Base-by-base conservation (phyloP, 1,140 invertebrate genomes). In the Drosophila pruinosa region DNA sequence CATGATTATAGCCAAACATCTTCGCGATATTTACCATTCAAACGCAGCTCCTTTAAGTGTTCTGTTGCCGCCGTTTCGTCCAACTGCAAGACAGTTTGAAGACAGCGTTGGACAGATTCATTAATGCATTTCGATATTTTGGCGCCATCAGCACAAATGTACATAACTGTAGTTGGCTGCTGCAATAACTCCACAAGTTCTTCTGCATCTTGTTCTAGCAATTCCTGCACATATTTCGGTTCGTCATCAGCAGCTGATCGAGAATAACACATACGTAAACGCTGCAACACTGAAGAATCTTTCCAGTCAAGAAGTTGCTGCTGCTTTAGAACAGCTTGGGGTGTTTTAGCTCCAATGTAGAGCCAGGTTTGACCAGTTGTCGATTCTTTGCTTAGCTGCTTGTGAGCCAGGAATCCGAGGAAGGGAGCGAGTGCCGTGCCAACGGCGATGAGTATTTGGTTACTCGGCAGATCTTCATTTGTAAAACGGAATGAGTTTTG, bases 381-480 rank as follows among this genome's bases (percentile, higher is more conserved):
- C 78, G 41, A n/a, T 2, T 47, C 54, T n/a, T n/a, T n/a, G 17
- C 41, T 43, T 0, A 48, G 75, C 15, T 88, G 91, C 72, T 93
- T 92, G 86, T 95, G 93, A 75, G 93, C 90, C 10, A 95, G 75
- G 78, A 95, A 95, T 10, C 94, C 94, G 64, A 94, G 93, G 86
- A 97, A 98, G 1, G 97, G 97, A 5, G 97, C 94, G 17, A 97
- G 91, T 8, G 96, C 97, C 26, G 96, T 97, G 10, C 97, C 97
- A 63, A 96, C 94, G 3, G 95, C 95, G 68, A 98, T 94, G 90
- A 98, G 93, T 65, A 98, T 94, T 28, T 96, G 89, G 34, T 95
- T 95, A 78, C 45, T 91, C 77, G 64, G 89, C 70, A 91, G 77
- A 92, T 93, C 93, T 68, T 78, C 90, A 75, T 71, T 45, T 1